Percentiles rank a stretch among this genome's conserved stretches.
phyloP scores from a whole-genome alignment of 2,113 vertebrate species.

The Jaculus jaculus region DNA sequence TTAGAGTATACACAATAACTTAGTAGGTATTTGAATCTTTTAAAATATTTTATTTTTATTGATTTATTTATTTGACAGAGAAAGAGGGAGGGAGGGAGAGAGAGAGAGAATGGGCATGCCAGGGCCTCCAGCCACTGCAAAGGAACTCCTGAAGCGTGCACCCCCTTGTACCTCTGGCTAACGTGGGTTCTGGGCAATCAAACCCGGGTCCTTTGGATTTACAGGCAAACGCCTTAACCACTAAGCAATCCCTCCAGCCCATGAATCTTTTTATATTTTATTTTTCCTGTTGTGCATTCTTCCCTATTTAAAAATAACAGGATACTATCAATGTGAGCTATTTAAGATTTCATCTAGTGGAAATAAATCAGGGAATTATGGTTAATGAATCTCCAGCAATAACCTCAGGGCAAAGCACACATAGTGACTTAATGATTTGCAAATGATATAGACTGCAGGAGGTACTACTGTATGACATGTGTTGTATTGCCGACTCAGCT shows the following conservation, averaged over 20 bases:
- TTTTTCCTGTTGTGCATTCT: constrained; percentile 43
- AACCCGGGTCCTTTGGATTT: too few relatives aligned
- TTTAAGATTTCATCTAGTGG: constrained; percentile 45
- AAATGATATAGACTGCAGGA: constrained; percentile 1
- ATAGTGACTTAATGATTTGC: constrained; percentile 35
- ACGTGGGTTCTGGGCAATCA: too few relatives aligned
- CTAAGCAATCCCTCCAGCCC: too few relatives aligned
- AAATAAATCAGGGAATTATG: constrained; percentile 57
- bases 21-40: constrained; percentile 29
- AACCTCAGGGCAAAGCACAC: constrained; percentile 11
- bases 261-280: too few relatives aligned
- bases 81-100: too few relatives aligned
- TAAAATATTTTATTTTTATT: not conserved
- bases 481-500: not conserved
- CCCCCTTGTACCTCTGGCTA: too few relatives aligned
- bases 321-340: not conserved
- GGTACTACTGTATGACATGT: not conserved
- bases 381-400: constrained; percentile 40
- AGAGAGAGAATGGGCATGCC: too few relatives aligned
- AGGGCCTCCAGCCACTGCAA: too few relatives aligned
- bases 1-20: not conserved
- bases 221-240: too few relatives aligned
- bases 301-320: constrained; percentile 33
- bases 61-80: too few relatives aligned
- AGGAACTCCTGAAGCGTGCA: too few relatives aligned